Percentiles rank a stretch among this genome's conserved stretches.
Conservation (phyloP, 37 sponge, comb jelly and placozoan species). For the Beroe forskalii region DNA sequence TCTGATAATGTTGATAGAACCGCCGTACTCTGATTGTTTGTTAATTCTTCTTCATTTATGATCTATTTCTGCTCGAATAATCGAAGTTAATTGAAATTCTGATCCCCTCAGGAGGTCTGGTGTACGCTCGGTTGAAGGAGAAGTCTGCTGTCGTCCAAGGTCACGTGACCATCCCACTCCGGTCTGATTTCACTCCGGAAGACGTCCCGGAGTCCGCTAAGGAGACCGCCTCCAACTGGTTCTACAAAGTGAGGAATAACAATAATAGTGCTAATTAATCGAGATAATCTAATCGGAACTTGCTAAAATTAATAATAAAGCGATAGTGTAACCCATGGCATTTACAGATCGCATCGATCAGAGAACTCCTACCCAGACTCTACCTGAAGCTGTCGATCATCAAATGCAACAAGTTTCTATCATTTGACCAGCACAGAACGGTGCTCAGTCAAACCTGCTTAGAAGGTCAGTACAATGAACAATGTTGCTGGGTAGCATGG, state of each 20-base stretch:
- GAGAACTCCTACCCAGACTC: slow-evolving; percentile 93
- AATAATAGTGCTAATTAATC: no score
- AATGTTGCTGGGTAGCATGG: not conserved
- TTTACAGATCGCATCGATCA: slow-evolving; percentile 85
- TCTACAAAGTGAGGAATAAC: slow-evolving; percentile 85
- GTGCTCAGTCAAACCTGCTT: not conserved
- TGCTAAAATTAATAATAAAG: no score
- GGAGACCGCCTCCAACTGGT: slow-evolving; percentile 99
- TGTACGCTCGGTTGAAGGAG: slow-evolving; percentile 83
- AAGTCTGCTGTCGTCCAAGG: slow-evolving; percentile 73
- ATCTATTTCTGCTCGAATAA: no score
- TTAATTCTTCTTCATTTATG: no score
- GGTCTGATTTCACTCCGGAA: slow-evolving; percentile 80
- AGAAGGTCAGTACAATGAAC: not conserved
- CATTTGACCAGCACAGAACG: not conserved
- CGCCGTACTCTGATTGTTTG: no score
- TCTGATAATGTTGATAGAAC: no score
- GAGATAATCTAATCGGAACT: no score
- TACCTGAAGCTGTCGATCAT: slow-evolving; percentile 82
- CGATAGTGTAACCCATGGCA: no score
- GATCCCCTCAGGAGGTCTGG: slow-evolving; percentile 74
- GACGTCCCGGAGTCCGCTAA: slow-evolving; percentile 91
- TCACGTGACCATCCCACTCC: slow-evolving; percentile 4
- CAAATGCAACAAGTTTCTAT: slow-evolving; percentile 90
- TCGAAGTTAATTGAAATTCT: no score